Conservation (phyloP, 2,113 vertebrate species). For the Thalassoma bifasciatum region DNA sequence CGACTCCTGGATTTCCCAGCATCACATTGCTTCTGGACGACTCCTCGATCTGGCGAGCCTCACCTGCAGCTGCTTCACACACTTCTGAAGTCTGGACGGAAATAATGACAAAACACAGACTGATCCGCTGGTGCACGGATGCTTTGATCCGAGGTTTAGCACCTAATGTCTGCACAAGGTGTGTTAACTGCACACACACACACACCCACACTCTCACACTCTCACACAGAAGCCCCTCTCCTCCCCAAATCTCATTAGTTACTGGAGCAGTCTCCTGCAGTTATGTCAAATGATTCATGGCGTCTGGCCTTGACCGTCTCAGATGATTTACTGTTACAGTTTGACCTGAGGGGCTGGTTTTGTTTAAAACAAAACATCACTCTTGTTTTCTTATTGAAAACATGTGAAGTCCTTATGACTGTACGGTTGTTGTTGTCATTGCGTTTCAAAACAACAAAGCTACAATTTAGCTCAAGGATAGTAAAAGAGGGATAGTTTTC, state of each 20-base stretch:
- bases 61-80: constrained; percentile 52
- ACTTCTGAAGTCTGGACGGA: constrained; percentile 55
- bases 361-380: not conserved
- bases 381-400: not conserved
- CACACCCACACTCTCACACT: not conserved
- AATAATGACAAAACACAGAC: constrained; percentile 62
- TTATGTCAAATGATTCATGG: not conserved
- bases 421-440: not conserved
- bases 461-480: no score
- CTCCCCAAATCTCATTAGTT: constrained; percentile 22
- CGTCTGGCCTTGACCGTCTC: not conserved
- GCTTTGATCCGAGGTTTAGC: constrained; percentile 60
- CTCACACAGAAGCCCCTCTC: not conserved
- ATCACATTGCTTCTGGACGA: constrained; percentile 34
- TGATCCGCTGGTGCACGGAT: constrained; percentile 15
- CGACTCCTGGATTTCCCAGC: constrained; percentile 56
- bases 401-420: not conserved
- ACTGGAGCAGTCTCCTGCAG: constrained; percentile 6
- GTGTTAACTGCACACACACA: constrained; percentile 6
- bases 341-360: not conserved
- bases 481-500: no score
- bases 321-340: constrained; percentile 9
- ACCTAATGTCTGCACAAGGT: constrained; percentile 37
- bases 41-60: constrained; percentile 28
- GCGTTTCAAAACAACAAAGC: not conserved